These are phyloP conservation scores for Lasioglossum albipes DNA, from an alignment of 1,140 invertebrate genomes.

Conservation along the genomic window DNA sequence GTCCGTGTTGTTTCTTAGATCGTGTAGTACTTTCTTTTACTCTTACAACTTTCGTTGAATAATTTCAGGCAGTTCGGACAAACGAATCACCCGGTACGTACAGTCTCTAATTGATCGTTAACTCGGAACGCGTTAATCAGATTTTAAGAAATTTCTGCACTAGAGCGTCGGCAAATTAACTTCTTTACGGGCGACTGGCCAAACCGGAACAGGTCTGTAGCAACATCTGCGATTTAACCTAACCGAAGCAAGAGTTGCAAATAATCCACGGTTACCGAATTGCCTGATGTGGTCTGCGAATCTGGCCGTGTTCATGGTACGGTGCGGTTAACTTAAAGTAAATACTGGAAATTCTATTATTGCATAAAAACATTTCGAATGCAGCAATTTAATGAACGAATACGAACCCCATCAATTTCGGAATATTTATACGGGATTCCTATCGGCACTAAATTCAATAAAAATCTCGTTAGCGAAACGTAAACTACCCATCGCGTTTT, in stretches of 20 bases:
- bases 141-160: neutral
- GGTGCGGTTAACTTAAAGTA: neutral
- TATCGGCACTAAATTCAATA: neutral
- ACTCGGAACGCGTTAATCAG: conserved; percentile 6
- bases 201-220: neutral
- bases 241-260: conserved; percentile 8
- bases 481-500: too few species aligned
- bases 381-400: too few species aligned
- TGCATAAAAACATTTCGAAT: too few species aligned
- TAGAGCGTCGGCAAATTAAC: neutral
- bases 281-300: neutral
- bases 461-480: too few species aligned
- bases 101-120: neutral
- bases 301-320: neutral
- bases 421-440: too few species aligned
- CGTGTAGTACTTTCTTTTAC: too few species aligned
- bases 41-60: neutral
- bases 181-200: neutral
- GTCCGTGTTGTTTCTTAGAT: too few species aligned
- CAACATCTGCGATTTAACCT: neutral
- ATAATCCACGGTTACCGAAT: conserved; percentile 18
- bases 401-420: too few species aligned
- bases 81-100: neutral
- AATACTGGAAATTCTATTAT: neutral
- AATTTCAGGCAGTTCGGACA: neutral